Evolutionary conservation across 2,113 vertebrate genomes (phyloP).

Genomic region (Acinonyx jubatus): DNA sequence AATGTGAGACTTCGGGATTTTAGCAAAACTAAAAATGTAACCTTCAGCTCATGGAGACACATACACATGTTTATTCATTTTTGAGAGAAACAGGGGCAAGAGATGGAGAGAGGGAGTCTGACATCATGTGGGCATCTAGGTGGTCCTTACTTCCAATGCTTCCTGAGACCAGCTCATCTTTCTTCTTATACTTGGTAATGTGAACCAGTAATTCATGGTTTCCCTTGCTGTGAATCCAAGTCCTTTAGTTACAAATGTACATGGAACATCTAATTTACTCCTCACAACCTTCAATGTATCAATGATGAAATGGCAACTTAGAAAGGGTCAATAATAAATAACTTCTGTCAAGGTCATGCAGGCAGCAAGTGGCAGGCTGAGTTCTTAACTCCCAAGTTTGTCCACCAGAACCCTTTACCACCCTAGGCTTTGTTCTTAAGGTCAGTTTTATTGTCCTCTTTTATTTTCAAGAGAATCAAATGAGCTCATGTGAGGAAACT

Average conservation of each 20-base stretch:
- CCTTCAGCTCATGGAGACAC: neutral
- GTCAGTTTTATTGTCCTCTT: neutral
- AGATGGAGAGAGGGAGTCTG: neutral
- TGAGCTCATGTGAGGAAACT: neutral
- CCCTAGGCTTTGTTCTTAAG: neutral
- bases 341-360: neutral
- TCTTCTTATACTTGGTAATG: neutral
- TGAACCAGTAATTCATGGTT: neutral
- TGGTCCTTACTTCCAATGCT: neutral
- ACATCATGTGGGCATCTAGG: neutral
- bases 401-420: neutral
- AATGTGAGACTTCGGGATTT: neutral
- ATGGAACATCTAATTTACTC: neutral
- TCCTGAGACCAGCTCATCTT: neutral
- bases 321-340: neutral
- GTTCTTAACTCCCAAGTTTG: neutral
- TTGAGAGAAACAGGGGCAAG: neutral
- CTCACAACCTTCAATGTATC: neutral
- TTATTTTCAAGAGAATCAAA: neutral
- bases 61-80: neutral
- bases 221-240: neutral
- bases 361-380: neutral
- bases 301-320: neutral
- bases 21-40: neutral
- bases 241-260: neutral